Base-by-base conservation (phyloP, 2,113 vertebrate genomes). In the Monarcha castaneiventris region DNA sequence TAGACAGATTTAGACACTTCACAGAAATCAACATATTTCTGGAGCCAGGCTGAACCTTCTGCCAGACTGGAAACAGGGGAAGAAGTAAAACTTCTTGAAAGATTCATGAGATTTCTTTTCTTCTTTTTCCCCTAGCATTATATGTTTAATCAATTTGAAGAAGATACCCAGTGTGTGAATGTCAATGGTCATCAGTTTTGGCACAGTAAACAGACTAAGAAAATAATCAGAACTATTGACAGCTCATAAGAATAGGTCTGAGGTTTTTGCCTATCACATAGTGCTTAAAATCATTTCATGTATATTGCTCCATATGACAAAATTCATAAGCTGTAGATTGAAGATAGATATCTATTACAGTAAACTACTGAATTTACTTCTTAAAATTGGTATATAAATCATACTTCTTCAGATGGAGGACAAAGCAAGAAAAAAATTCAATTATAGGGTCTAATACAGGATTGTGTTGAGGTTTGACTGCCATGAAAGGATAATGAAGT, bases 391-490 rank as follows among this genome's bases (percentile, higher is more conserved):
- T 76, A 39, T 67, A 56, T 72, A 84, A 84, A 55, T 87, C 52
- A 76, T 61, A 51, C 29, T 94, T 51, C 89, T 39, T 93, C 88
- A 94, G 41, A 49, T 79, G 81, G 32, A 84, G 37, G 62, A 79
- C 27, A 91, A 93, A 86, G 20, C 16, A 81, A 80, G 68, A 59
- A 84, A 86, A 73, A 79, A 93, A 90, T 5, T 91, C 4, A 30
- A 79, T 96, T 91, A 81, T 6, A 62, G 20, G 5, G 35, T 69
- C 44, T 83, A 79, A 79, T 74, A 77, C 26, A 88, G 26, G 71
- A 87, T 88, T 87, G 22, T 94, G 78, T 74, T 88, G 75, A 62
- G 54, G 87, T 92, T 79, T 73, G 41, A 41, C 82, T 92, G n/a
- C 33, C 16, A 20, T 74, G 67, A 94, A 94, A 87, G 51, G 20